Conservation (phyloP, 2,113 vertebrate genomes). For the Sylvia atricapilla region DNA sequence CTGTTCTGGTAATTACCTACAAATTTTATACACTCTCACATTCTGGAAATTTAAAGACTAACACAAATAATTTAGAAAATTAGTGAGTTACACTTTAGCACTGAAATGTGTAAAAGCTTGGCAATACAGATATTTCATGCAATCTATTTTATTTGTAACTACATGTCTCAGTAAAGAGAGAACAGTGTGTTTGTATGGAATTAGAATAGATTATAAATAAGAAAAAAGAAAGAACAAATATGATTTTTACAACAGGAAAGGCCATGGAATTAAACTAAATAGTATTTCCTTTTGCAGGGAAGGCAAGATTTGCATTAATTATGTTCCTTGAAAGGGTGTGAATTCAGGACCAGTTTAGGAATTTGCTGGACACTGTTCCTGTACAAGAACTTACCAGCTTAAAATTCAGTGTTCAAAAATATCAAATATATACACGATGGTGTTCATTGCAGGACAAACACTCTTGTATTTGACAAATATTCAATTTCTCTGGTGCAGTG, state of each 20-base stretch:
- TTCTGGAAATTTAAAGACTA: background rate
- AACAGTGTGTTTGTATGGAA: background rate
- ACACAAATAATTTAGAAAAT: background rate
- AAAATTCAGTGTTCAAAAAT: background rate
- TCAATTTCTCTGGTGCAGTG: background rate
- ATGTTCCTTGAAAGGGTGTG: background rate
- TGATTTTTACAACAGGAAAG: background rate
- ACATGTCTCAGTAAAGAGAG: background rate
- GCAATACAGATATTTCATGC: background rate
- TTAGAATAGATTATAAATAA: background rate
- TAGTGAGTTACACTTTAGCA: background rate
- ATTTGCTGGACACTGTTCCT: background rate
- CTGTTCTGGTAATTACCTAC: slow-evolving; percentile 78
- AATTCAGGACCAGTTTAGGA: background rate
- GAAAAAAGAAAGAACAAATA: background rate
- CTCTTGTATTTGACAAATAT: no score
- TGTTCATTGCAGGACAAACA: background rate
- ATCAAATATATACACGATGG: background rate
- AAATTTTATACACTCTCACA: background rate
- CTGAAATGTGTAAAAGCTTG: background rate
- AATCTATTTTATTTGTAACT: background rate
- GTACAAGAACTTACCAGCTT: background rate
- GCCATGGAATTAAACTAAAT: background rate
- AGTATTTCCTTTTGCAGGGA: background rate
- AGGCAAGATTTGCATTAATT: background rate